Evolutionary conservation across 2,797 vertebrate species (phyloP).

Genomic region (Sternotherus odoratus): DNA sequence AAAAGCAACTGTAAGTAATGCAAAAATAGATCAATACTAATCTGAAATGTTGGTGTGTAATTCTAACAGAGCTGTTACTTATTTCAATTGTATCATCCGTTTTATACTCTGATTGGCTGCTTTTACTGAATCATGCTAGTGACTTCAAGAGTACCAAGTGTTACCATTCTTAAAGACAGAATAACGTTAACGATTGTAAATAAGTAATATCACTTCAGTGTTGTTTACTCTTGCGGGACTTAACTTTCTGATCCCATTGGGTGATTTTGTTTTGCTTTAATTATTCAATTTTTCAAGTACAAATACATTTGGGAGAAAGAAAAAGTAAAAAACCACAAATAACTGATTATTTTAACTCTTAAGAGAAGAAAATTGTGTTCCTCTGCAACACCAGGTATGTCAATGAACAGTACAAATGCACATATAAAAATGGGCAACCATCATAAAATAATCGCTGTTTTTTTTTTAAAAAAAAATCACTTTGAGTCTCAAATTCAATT

Average conservation of each 20-base stretch:
- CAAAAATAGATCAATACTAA: constrained; percentile 74
- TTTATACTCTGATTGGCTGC: neutral
- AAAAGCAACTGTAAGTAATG: constrained; percentile 75
- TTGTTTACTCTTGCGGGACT: neutral
- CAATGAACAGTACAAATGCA: neutral
- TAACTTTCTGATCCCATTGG: neutral
- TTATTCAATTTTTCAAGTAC: neutral
- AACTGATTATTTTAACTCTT: neutral
- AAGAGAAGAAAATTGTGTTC: neutral
- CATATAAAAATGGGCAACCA: neutral
- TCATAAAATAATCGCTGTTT: accelerated
- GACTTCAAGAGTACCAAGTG: neutral
- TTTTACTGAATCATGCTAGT: neutral
- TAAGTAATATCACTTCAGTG: neutral
- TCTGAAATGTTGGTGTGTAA: constrained; percentile 60
- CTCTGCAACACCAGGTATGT: neutral
- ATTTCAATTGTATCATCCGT: neutral
- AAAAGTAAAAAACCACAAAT: neutral
- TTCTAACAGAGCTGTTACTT: constrained; percentile 38
- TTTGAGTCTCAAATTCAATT: neutral
- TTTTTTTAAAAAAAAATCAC: neutral
- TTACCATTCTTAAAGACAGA: neutral
- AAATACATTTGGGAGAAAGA: neutral
- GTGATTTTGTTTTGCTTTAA: neutral
- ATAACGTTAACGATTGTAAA: constrained; percentile 2